Base-by-base conservation (phyloP, 2,113 vertebrate species). In the Phylloscopus trochiloides region DNA sequence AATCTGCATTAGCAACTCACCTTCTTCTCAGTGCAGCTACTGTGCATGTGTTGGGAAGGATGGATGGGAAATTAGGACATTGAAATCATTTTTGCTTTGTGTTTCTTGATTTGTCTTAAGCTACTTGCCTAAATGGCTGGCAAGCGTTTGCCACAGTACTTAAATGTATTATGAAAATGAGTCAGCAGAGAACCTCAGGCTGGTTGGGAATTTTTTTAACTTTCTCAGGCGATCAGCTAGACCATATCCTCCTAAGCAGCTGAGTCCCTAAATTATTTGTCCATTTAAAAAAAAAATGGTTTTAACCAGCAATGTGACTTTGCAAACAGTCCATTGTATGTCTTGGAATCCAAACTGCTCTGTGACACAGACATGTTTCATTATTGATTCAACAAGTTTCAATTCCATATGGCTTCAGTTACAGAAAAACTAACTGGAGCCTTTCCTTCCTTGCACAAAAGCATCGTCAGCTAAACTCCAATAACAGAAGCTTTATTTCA, bases 361-460 rank as follows among this genome's bases (percentile, higher is more conserved):
- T 94, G 88, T 92, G 82, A 90, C 79, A 88, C 68, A 93, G 85
- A 86, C 72, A 71, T 67, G 72, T 88, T 95, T 95, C 72, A 67
- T 92, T 95, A 95, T 88, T 94, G 92, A 80, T 93, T 93, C 93
- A 97, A 96, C 82, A 93, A 92, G 67, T 93, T 93, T 94, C 61
- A 78, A 31, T 86, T 80, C 96, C 93, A 75, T 96, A 93, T 96
- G 96, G 93, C 88, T 95, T 96, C 90, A 74, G 74, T 96, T 96
- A 96, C 77, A 88, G 70, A 90, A 87, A 88, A 92, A 62, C 87
- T 91, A 78, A 58, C 66, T 77, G 58, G 54, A 95, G 85, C 67
- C 71, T 79, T 90, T 96, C 86, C 90, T 94, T 94, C 84, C 92
- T 86, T 63, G 43, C 72, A 92, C 86, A 88, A 96, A 95, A 92